Base-by-base conservation (phyloP, 1,140 invertebrate genomes). In the Drosophila pallidifrons region DNA sequence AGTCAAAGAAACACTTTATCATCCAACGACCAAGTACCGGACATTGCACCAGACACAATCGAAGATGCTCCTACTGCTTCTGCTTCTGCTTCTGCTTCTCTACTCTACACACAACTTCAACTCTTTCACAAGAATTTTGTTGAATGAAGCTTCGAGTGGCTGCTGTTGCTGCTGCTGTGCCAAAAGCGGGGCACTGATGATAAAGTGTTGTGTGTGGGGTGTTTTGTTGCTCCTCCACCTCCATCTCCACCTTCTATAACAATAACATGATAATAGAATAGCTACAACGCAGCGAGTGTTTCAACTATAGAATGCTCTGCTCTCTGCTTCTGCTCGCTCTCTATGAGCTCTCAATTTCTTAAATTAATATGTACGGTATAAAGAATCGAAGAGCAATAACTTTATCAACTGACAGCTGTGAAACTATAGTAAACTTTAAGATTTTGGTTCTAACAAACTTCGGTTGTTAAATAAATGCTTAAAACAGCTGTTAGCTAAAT, bases 101-200 rank as follows among this genome's bases (percentile, higher is more conserved):
- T 82, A 47, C 41, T 75, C 65, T 45, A 59, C 71, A 68, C 66
- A 78, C 75, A 85, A 86, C 82, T 85, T 81, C 78, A 85, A 86
- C 82, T 85, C 82, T 86, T 85, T 85, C 41, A 81, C 78, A 86
- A 85, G 78, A 81, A 86, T 85, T 81, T 85, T 75, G 77, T 85
- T 86, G 78, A 87, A 82, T 83, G 73, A 83, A 87, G 81, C 68
- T 64, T 65, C 60, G 25, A 88, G 83, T 83, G 83, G 63, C 75
- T 78, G n/a, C 58, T 55, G 54, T 5, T 35, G 35, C 6, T 8
- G 16, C 58, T 8, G 35, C 8, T 38, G 35, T 38, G 8, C 1
- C 35, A 10, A 8, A 7, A 38, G 7, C 7, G 35, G 58, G 47
- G 13, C 6, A 13, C 7, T 4, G 7, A 15, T 43, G 52, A 43